Percentiles rank a stretch among this genome's conserved stretches.
phyloP scores from a whole-genome alignment of 2,797 vertebrate species.

The Poecilia velifera region DNA sequence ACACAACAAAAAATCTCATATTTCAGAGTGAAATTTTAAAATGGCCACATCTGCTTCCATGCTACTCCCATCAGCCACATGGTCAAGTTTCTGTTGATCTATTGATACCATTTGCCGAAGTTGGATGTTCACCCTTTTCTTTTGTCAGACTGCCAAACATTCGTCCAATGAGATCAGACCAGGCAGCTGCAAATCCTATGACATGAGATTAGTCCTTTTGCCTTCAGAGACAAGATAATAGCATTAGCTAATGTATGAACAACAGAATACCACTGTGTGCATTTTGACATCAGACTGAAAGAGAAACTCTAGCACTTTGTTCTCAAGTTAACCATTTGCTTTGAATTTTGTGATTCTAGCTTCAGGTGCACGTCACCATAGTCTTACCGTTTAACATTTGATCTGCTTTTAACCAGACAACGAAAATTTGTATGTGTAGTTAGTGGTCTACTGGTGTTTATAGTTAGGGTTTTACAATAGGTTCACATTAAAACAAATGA shows the following conservation, averaged over 20 bases:
- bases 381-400: slow-evolving; percentile 25
- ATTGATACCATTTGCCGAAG: slow-evolving; percentile 66
- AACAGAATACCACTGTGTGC: slow-evolving; percentile 70
- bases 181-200: slow-evolving; percentile 82
- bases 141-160: slow-evolving; percentile 75
- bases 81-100: slow-evolving; percentile 65
- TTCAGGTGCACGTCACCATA: slow-evolving; percentile 31
- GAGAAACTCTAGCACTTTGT: slow-evolving; percentile 56
- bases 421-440: slow-evolving; percentile 8
- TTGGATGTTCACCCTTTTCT: slow-evolving; percentile 66
- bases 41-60: slow-evolving; percentile 41
- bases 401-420: slow-evolving; percentile 28
- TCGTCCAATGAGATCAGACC: slow-evolving; percentile 80
- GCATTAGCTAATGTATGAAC: slow-evolving; percentile 83
- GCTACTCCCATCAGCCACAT: slow-evolving; percentile 30
- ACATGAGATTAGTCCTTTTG: slow-evolving; percentile 80
- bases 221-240: slow-evolving; percentile 82
- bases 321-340: slow-evolving; percentile 45
- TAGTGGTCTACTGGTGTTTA: background rate
- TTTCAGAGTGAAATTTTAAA: slow-evolving; percentile 36
- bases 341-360: slow-evolving; percentile 38
- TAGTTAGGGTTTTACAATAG: background rate
- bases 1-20: slow-evolving; percentile 24
- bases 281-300: slow-evolving; percentile 58
- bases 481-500: background rate